phyloP scores from a whole-genome alignment of 2,113 vertebrate genomes.

The Glaucidium brasilianum region DNA sequence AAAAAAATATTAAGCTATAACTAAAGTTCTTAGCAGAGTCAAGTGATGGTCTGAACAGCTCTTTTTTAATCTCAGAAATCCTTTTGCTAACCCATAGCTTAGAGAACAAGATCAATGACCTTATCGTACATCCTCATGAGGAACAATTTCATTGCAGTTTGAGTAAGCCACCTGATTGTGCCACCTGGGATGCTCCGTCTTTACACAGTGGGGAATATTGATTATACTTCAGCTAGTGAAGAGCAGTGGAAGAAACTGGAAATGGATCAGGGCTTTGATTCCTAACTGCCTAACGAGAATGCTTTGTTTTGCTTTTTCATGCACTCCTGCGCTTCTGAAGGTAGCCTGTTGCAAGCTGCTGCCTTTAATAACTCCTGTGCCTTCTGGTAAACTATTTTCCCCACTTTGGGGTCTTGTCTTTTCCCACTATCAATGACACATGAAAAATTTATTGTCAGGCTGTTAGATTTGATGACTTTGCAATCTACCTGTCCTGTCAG shows the following conservation, averaged over 20 bases:
- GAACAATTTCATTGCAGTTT: background rate
- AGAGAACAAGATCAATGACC: background rate
- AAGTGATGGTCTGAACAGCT: background rate
- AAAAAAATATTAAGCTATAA: background rate
- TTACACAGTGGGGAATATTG: background rate
- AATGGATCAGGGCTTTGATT: background rate
- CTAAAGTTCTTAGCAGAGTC: background rate
- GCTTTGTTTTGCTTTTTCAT: background rate
- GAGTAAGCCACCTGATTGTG: background rate
- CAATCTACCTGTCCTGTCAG: background rate
- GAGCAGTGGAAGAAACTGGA: background rate
- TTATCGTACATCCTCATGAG: background rate
- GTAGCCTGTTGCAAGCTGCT: background rate
- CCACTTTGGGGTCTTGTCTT: background rate
- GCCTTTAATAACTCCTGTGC: fast-evolving
- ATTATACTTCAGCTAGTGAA: background rate
- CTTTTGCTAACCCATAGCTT: background rate
- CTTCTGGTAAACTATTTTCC: background rate
- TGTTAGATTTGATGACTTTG: background rate
- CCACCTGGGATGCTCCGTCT: background rate
- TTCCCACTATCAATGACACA: background rate
- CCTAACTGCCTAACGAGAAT: background rate
- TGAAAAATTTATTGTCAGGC: background rate
- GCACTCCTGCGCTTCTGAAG: fast-evolving
- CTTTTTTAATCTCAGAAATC: background rate